Conservation (phyloP, 1,140 invertebrate genomes). For the Dendrolimus kikuchii region DNA sequence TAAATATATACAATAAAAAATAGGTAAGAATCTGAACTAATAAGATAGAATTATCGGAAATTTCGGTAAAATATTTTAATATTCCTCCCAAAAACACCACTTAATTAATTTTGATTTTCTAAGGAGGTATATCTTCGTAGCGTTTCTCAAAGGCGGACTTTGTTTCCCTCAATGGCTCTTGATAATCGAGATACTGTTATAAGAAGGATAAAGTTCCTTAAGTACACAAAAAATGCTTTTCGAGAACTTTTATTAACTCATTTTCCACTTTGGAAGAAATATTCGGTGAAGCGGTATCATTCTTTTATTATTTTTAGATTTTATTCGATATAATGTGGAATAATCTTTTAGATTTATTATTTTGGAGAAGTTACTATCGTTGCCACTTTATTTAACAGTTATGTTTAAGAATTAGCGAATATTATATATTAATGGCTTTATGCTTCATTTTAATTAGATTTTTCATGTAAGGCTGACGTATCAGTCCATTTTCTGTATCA, state of each 20-base stretch:
- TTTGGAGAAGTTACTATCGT: no score
- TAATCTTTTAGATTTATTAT: no score
- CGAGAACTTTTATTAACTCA: slow-evolving; percentile 19
- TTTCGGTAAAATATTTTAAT: slow-evolving; percentile 10
- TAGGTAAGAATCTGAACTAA: slow-evolving; percentile 5
- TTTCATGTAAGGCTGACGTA: no score
- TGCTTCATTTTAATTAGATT: no score
- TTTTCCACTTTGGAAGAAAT: slow-evolving; percentile 11
- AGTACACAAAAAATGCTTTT: slow-evolving; percentile 19
- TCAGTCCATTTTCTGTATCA: no score
- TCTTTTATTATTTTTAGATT: no score
- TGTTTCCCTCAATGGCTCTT: slow-evolving; percentile 18
- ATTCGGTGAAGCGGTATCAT: no score
- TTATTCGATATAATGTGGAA: no score
- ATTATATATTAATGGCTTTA: no score
- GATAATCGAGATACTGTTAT: slow-evolving; percentile 19
- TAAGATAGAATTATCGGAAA: slow-evolving; percentile 4
- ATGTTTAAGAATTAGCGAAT: no score
- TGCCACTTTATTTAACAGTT: no score
- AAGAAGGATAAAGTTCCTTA: slow-evolving; percentile 14
- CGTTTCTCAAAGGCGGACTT: slow-evolving; percentile 17
- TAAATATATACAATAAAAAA: slow-evolving; percentile 1
- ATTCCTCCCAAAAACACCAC: slow-evolving; percentile 9
- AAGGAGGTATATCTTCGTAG: slow-evolving; percentile 12
- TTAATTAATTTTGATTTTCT: slow-evolving; percentile 22